These are phyloP conservation scores for Aurelia aurita DNA, from an alignment of 30 jellyfish, hydroid and myxozoan genomes.

Conservation along the genomic window DNA sequence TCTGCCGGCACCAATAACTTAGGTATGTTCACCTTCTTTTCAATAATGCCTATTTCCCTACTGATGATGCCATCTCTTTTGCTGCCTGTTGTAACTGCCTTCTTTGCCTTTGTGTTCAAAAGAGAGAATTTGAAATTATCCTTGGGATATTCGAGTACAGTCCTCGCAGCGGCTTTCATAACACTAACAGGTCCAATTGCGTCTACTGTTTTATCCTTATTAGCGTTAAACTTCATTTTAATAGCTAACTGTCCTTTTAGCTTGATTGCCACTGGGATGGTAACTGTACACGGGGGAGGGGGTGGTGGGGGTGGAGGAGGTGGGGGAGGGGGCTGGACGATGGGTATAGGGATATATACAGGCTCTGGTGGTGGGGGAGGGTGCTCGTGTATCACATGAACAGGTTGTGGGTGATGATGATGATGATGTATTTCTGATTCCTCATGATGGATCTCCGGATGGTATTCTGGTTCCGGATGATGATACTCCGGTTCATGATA, in stretches of 20 bases:
- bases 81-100: constrained; percentile 13
- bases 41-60: constrained; percentile 52
- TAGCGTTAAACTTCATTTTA: constrained; percentile 89
- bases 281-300: constrained; percentile 99
- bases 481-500: constrained; percentile 22
- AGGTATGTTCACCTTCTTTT: constrained; percentile 76
- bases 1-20: constrained; percentile 79
- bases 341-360: constrained; percentile 67
- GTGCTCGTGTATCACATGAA: constrained; percentile 78
- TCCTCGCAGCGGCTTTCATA: constrained; percentile 68
- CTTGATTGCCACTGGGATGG: constrained; percentile 96
- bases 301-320: constrained; percentile 99
- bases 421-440: constrained; percentile 60
- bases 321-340: constrained; percentile 79
- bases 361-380: constrained; percentile 93
- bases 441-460: constrained; percentile 46
- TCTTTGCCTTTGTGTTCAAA: neutral
- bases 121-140: constrained; percentile 27
- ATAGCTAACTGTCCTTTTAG: constrained; percentile 96
- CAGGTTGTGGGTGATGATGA: constrained; percentile 83
- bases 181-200: constrained; percentile 93
- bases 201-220: constrained; percentile 93
- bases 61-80: constrained; percentile 35
- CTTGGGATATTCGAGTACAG: constrained; percentile 65
- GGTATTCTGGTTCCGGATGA: constrained; percentile 48